Percentiles rank a stretch among this genome's conserved stretches.
Evolutionary conservation across 2,888 invertebrate species (phyloP).

Genomic region (Rambutsinella grinnellia): DNA sequence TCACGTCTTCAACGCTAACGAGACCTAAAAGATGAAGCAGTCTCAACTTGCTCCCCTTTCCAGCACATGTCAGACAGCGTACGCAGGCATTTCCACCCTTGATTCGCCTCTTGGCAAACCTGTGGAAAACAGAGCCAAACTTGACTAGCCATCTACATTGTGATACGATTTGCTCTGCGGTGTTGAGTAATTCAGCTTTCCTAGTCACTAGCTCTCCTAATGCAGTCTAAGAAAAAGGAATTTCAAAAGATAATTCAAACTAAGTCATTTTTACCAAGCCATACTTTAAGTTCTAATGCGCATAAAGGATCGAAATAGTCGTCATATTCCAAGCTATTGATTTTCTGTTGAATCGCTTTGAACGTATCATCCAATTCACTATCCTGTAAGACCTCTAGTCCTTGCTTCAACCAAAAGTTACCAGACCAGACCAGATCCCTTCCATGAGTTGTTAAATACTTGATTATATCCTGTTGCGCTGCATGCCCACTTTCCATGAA

Average conservation of each 20-base stretch:
- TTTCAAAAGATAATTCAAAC: not conserved
- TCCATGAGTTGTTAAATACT: slow-evolving; percentile 16
- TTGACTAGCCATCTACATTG: slow-evolving; percentile 12
- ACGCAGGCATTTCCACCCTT: not conserved
- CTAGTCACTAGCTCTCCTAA: slow-evolving; percentile 37
- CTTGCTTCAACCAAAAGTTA: slow-evolving; percentile 3
- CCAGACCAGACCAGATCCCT: slow-evolving; percentile 29
- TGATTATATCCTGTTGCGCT: slow-evolving; percentile 15
- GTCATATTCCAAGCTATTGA: slow-evolving; percentile 39
- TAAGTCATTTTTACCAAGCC: not conserved
- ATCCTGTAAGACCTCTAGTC: slow-evolving; percentile 2
- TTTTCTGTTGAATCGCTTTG: slow-evolving; percentile 10
- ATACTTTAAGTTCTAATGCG: slow-evolving; percentile 44
- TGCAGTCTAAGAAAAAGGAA: slow-evolving; percentile 11
- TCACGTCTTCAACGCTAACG: slow-evolving; percentile 17
- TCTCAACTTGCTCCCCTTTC: not conserved
- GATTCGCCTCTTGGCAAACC: slow-evolving; percentile 3
- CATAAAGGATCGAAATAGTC: slow-evolving; percentile 44
- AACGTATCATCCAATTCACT: slow-evolving; percentile 19
- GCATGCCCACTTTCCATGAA: not conserved
- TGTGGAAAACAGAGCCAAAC: slow-evolving; percentile 16
- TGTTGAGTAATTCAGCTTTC: slow-evolving; percentile 47
- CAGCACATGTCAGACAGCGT: not conserved
- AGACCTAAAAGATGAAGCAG: not conserved
- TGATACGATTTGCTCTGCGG: slow-evolving; percentile 18